Conservation (phyloP, 2,113 vertebrate genomes). For the Monarcha castaneiventris region DNA sequence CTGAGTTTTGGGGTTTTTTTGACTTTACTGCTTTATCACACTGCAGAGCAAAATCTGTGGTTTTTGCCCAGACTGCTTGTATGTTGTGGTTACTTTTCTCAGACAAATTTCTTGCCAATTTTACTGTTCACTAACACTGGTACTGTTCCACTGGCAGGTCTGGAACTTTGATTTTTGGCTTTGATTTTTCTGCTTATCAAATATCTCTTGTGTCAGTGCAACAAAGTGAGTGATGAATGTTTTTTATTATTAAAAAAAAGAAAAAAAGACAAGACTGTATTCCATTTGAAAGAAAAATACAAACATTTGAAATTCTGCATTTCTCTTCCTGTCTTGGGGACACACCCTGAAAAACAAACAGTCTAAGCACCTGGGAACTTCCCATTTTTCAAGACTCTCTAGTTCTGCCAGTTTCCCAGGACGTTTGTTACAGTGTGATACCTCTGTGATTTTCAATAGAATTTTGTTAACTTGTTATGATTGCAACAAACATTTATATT, state of each 20-base stretch:
- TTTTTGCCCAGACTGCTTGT: not conserved
- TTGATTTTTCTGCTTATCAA: not conserved
- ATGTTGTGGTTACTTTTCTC: not conserved
- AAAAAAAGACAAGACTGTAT: not conserved
- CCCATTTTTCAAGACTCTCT: not conserved
- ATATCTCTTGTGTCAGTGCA: not conserved
- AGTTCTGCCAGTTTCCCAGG: not conserved
- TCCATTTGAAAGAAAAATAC: not conserved
- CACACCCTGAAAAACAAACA: not conserved
- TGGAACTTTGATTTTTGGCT: not conserved
- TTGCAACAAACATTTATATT: not conserved
- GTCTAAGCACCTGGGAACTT: not conserved
- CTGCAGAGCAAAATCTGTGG: not conserved
- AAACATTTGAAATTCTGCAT: not conserved
- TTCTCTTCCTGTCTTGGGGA: not conserved
- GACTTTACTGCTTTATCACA: not conserved
- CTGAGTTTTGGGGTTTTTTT: not conserved
- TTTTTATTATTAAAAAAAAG: not conserved
- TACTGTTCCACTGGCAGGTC: not conserved
- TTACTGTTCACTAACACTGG: not conserved
- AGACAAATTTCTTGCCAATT: not conserved
- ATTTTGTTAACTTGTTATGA: not conserved
- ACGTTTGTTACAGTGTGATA: not conserved
- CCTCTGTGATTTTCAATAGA: not conserved
- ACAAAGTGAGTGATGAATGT: not conserved